These are phyloP conservation scores for Spinus pinus DNA, from an alignment of 2,797 vertebrate genomes.

Conservation along the genomic window DNA sequence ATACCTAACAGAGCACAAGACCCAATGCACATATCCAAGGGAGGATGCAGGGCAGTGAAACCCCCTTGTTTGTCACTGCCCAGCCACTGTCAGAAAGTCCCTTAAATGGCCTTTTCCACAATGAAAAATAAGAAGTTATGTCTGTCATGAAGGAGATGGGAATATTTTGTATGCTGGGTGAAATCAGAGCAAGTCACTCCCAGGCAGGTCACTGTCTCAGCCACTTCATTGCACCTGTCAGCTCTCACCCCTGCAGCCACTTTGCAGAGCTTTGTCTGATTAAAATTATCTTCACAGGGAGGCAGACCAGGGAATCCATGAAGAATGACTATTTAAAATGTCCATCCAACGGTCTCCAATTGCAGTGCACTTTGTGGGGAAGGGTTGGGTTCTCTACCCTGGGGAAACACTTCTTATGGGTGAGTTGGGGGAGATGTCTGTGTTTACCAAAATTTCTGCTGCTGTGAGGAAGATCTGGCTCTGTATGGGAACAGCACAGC, in stretches of 20 bases:
- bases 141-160: not conserved
- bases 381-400: accelerated
- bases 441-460: not conserved
- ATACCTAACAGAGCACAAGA: accelerated
- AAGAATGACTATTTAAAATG: not conserved
- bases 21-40: not conserved
- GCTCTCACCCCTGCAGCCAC: accelerated
- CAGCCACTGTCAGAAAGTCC: not conserved
- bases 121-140: not conserved
- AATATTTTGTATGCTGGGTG: not conserved
- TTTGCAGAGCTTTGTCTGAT: not conserved
- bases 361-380: not conserved
- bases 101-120: not conserved
- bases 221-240: not conserved
- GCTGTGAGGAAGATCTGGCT: not conserved
- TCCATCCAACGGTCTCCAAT: not conserved
- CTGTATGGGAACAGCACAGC: not conserved
- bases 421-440: not conserved
- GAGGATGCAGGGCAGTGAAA: not conserved
- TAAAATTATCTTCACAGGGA: not conserved
- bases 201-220: not conserved
- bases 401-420: not conserved
- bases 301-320: not conserved
- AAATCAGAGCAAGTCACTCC: not conserved
- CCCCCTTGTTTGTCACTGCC: not conserved